phyloP scores from a whole-genome alignment of 2,113 vertebrate species.

The Malurus elegans region DNA sequence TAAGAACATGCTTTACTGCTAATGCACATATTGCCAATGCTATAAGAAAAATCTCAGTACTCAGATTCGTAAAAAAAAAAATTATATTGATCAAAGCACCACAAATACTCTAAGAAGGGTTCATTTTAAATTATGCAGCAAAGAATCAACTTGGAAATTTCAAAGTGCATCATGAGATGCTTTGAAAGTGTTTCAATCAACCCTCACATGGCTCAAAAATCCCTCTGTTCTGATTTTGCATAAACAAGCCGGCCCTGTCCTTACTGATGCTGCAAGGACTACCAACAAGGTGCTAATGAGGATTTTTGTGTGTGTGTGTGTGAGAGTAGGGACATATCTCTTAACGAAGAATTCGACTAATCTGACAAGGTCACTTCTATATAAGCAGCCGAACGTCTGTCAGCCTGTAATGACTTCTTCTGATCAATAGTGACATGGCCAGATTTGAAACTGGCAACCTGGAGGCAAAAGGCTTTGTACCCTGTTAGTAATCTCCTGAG shows the following conservation, averaged over 20 bases:
- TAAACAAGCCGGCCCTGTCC: background rate
- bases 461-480: slow-evolving; percentile 55
- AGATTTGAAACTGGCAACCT: slow-evolving; percentile 42
- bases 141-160: background rate
- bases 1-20: background rate
- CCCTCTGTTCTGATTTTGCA: background rate
- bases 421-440: slow-evolving; percentile 47
- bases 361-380: slow-evolving; percentile 36
- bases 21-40: background rate
- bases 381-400: slow-evolving; percentile 26
- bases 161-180: background rate
- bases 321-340: background rate
- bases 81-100: background rate
- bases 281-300: slow-evolving; percentile 12
- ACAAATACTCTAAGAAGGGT: background rate
- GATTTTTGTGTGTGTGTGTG: background rate
- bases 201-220: background rate
- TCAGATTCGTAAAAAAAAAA: background rate
- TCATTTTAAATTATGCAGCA: background rate
- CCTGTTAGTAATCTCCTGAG: slow-evolving; percentile 40
- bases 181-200: background rate
- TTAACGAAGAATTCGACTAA: slow-evolving; percentile 30
- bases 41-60: background rate
- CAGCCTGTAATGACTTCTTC: slow-evolving; percentile 34
- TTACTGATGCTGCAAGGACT: background rate